Conservation (phyloP, 2,113 vertebrate genomes). For the Anoura caudifer region DNA sequence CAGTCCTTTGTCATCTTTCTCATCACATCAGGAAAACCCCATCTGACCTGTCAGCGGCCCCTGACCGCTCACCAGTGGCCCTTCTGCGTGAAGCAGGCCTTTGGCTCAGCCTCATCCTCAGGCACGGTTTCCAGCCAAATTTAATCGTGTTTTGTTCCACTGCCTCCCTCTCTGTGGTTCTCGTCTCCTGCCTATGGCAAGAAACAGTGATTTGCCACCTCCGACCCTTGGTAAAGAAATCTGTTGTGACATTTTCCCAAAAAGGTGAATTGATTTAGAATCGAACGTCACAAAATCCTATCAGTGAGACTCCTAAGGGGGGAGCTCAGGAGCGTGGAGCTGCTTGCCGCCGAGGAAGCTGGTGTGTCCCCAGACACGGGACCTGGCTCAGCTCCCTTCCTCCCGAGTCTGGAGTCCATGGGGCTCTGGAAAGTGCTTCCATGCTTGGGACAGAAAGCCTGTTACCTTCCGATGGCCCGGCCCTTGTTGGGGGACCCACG, state of each 20-base stretch:
- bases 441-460: not conserved
- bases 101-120: accelerated
- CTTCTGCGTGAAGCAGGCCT: not conserved
- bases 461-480: accelerated
- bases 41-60: not conserved
- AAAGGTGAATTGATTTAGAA: not conserved
- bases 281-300: not conserved
- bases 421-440: accelerated
- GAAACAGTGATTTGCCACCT: not conserved
- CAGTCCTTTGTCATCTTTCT: not conserved
- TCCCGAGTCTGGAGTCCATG: not conserved
- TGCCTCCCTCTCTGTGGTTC: not conserved
- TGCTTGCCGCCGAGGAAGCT: accelerated
- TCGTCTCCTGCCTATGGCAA: not conserved
- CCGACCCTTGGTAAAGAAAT: not conserved
- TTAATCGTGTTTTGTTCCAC: not conserved
- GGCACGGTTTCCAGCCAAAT: not conserved
- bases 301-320: not conserved
- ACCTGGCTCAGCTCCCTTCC: too few species aligned
- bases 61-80: accelerated
- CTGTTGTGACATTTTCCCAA: not conserved
- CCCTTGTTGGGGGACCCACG: accelerated
- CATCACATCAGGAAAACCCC: not conserved
- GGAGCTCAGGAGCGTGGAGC: accelerated
- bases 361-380: accelerated